Base-by-base conservation (phyloP, 2,888 invertebrate genomes). In the Tipula vernalis region DNA sequence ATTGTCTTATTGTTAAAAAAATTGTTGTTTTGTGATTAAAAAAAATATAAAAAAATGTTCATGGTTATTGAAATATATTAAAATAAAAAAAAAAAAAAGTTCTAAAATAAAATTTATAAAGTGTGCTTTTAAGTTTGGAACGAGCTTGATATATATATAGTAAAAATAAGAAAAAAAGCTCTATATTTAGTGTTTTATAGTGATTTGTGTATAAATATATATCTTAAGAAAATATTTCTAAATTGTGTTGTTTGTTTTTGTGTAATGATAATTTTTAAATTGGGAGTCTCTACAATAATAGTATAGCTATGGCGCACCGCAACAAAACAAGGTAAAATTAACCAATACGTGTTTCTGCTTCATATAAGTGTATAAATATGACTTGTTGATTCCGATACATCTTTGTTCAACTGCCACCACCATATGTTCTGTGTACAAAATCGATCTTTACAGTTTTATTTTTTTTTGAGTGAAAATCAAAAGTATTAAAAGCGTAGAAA, bases 291-390 rank as follows among this genome's bases (percentile, higher is more conserved):
- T 28, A 71, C 71, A 71, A 42, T 85, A 42, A 28, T 85, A 39
- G 39, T 84, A 12, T 85, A 85, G 42, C 85, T 57, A 86, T 86
- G 86, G 86, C 86, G 51, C 86, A 51, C 86, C 86, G 86, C 86
- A 86, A 86, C 86, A 86, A 86, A 57, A 57, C 86, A 86, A 86
- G 86, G 86, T 86, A 86, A 28, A 28, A 86, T 42, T 47, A 86
- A 36, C 86, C n/a, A 84, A n/a, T 39, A 84, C 6, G 41, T 84
- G 41, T 84, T 0, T 84, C 1, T 15, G 8, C 42, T 42, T 42
- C 12, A 10, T 10, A 44, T 44, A 12, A 10, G 6, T 44, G 3
- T 44, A 44, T 44, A 10, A 10, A 71, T 28, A 28, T 71, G 71
- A 71, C 71, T 71, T 71, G 71, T 71, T 71, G 71, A 71, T 71